Evolutionary conservation across 2,113 vertebrate species (phyloP), one percentile per base, ranked within the genome.

Genomic region (Sinocyclocheilus rhinocerous): DNA sequence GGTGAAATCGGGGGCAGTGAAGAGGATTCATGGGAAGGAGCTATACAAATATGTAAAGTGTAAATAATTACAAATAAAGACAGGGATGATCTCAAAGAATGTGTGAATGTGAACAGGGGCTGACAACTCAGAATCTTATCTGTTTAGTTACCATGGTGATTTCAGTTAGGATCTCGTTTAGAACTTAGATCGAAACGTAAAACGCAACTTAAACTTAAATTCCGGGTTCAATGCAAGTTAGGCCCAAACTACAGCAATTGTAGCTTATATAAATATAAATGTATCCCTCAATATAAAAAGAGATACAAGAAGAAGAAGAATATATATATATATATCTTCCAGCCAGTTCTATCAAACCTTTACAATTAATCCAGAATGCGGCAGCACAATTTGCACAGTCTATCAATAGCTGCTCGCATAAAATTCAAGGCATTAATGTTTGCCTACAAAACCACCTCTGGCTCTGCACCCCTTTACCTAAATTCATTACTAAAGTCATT

Each of bases 1-100:
- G 93, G 93, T 95, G 93, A 95, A 94, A 65, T 87, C 18, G 93
- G 92, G 94, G 94, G 93, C 94, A 94, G 80, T 48, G 50, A 45
- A 70, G 89, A 92, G 91, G 91, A 87, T 90, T 90, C 85, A 84
- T 45, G 73, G 72, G 81, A 67, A 87, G 72, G 70, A 85, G 75
- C 55, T n/a, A 50, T 75, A 24, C 29, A 84, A 67, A 48, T 39
- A 72, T 42, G 61, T 42, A 55, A 78, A 85, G 39, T 39, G 16
- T 55, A 59, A 85, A 75, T 73, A 84, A 45, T 77, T 26, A 22
- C 67, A 81, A 61, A 81, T 59, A 45, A 29, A 69, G 20, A 85
- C 69, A 16, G 45, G 59, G 50, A 26, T 42, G 36, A 67, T 45
- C 55, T 79, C 72, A 20, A 55, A 80, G 11, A 61, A 70, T 22